phyloP scores from a whole-genome alignment of 2,888 invertebrate species.

The Blastobasis lacticolella region DNA sequence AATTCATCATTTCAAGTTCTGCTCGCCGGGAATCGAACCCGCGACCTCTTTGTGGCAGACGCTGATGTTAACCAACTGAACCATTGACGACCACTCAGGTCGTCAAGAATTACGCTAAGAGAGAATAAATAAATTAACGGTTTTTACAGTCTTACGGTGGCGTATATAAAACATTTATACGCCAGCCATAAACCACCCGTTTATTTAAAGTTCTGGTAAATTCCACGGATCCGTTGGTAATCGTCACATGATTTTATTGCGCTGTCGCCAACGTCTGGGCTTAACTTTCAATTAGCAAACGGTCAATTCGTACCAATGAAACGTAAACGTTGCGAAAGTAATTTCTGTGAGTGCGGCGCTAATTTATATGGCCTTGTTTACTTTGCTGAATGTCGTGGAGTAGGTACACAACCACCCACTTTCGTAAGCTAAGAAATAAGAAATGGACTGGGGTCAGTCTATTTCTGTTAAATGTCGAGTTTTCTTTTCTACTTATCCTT shows the following conservation, averaged over 20 bases:
- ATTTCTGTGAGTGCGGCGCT: slow-evolving; percentile 8
- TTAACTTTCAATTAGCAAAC: slow-evolving; percentile 25
- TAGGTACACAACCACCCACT: background rate
- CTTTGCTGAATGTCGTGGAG: background rate
- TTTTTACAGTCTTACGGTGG: too few relatives aligned
- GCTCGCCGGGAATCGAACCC: too few relatives aligned
- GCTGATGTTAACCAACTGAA: too few relatives aligned
- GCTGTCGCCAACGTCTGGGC: slow-evolving; percentile 6
- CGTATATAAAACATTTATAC: background rate
- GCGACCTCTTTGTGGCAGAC: too few relatives aligned
- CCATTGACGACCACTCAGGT: too few relatives aligned
- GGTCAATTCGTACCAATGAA: slow-evolving; percentile 14
- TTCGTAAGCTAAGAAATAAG: background rate
- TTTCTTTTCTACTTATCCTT: too few relatives aligned
- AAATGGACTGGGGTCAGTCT: too few relatives aligned
- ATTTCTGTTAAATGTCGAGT: too few relatives aligned
- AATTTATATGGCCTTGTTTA: background rate
- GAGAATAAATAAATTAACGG: too few relatives aligned
- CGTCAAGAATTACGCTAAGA: too few relatives aligned
- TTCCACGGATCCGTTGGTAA: slow-evolving; percentile 14
- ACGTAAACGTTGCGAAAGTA: slow-evolving; percentile 7
- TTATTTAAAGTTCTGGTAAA: slow-evolving; percentile 9
- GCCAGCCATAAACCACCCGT: background rate
- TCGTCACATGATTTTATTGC: slow-evolving; percentile 24
- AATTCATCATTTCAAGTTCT: too few relatives aligned